Conservation (phyloP, 2,113 vertebrate genomes). For the Malurus melanocephalus region DNA sequence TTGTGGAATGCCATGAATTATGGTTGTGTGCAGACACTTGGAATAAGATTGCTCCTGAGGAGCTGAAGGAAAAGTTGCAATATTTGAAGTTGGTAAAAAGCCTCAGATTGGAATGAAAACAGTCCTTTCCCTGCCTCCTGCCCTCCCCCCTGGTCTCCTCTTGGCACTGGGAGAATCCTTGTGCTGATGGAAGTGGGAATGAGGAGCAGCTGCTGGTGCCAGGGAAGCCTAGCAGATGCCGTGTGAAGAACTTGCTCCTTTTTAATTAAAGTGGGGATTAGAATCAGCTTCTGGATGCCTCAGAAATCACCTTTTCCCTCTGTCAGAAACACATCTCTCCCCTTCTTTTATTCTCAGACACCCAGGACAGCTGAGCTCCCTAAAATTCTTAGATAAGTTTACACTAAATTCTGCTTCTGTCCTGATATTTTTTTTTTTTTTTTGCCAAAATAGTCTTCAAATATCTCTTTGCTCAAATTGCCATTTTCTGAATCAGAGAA, state of each 20-base stretch:
- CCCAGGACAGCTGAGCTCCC: background rate
- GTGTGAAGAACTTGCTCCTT: conserved; percentile 34
- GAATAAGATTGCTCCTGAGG: background rate
- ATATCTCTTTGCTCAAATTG: background rate
- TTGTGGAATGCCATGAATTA: conserved; percentile 38
- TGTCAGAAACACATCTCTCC: background rate
- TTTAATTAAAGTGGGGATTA: conserved; percentile 44
- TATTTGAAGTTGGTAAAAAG: conserved; percentile 39
- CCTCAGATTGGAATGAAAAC: conserved; percentile 10
- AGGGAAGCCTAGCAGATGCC: conserved; percentile 16
- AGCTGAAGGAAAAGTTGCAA: background rate
- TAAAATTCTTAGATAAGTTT: background rate
- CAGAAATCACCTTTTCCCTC: background rate
- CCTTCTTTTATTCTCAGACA: background rate
- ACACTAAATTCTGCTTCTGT: background rate
- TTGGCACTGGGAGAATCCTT: conserved; percentile 29
- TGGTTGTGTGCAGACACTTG: conserved; percentile 17
- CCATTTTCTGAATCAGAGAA: background rate
- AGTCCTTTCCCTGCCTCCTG: background rate
- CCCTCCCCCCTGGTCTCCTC: background rate
- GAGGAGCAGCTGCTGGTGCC: background rate
- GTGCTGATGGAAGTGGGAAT: background rate
- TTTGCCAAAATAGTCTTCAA: conserved; percentile 23
- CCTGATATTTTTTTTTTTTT: background rate
- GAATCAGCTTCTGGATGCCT: background rate